These are phyloP conservation scores for Antheraea yamamai DNA, from an alignment of 2,888 invertebrate species.

Conservation along the genomic window DNA sequence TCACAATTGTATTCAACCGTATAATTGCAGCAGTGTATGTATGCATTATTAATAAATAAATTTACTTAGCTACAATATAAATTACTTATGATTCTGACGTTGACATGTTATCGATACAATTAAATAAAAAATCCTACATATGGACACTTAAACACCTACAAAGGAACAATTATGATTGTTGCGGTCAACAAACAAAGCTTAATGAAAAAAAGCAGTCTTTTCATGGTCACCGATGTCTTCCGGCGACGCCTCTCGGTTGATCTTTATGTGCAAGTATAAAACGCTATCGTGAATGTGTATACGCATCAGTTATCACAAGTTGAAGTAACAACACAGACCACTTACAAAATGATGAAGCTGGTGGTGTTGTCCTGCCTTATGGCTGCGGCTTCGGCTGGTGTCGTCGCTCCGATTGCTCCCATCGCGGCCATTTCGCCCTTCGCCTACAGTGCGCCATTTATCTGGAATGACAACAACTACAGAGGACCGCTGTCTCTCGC, in stretches of 20 bases:
- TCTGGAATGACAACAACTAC: constrained; percentile 58
- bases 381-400: constrained; percentile 77
- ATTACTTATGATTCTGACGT: constrained; percentile 22
- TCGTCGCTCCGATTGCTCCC: constrained; percentile 31
- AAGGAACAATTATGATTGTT: constrained; percentile 26
- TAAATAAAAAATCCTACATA: not conserved
- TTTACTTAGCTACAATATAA: constrained; percentile 20
- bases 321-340: constrained; percentile 71
- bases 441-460: constrained; percentile 37
- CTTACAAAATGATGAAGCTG: constrained; percentile 75
- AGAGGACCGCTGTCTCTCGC: constrained; percentile 72
- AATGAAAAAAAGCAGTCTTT: constrained; percentile 56
- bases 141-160: constrained; percentile 13
- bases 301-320: constrained; percentile 64
- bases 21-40: constrained; percentile 27
- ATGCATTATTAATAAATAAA: constrained; percentile 15
- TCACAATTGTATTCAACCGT: constrained; percentile 22
- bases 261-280: constrained; percentile 39
- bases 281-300: not conserved
- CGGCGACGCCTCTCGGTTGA: constrained; percentile 52
- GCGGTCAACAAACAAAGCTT: constrained; percentile 13
- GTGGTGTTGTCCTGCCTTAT: constrained; percentile 84
- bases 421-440: constrained; percentile 33
- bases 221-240: constrained; percentile 62
- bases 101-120: not conserved